Evolutionary conservation across 1,140 invertebrate genomes (phyloP), one percentile per base, ranked within the genome.

Genomic region (Zaprionus nigranus): DNA sequence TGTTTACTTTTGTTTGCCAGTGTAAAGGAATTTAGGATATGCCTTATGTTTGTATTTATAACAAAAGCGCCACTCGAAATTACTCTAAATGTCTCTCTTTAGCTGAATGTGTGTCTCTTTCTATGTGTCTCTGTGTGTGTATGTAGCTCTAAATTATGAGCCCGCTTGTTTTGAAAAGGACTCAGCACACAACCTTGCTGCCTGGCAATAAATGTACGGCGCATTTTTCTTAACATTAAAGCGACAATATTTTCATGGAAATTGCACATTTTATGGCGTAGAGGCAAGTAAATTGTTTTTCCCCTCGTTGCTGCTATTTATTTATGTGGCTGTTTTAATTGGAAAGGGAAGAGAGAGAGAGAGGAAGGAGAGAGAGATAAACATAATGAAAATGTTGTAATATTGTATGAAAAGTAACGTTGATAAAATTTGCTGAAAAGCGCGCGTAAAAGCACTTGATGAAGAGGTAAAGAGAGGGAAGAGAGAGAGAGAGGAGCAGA

Each of bases 251-350:
- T 88, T 84, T 87, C 81, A 87, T 84, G 83, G 70, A 88, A 81
- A 87, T 88, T 87, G 84, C 78, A 80, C 66, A 83, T 78, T 88
- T 88, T 87, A 88, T 87, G 80, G 61, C 40, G 46, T 20, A 67
- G 43, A 62, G 54, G 54, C 69, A 62, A 26, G 61, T 57, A 87
- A 87, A 87, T 86, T 88, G 84, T 87, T 84, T 88, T 34, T 28
- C 6, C 17, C 20, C 51, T 24, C 15, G 20, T 80, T 81, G 72
- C 76, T 73, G 81, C 65, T 72, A 73, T 87, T 84, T 87, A 88
- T 88, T 88, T 88, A 72, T 88, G 78, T 88, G 78, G 81, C 64
- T 17, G 70, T 66, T 84, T 87, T 88, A 84, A 88, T 88, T 87
- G 84, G 72, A 46, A 17, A 17, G 40, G 20, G 40, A 46, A 17